A percentile compares a stretch with the other conserved stretches of the same genome.
Conservation (phyloP, 37 sponge, comb jelly and placozoan genomes). For the Halichondria panicea region DNA sequence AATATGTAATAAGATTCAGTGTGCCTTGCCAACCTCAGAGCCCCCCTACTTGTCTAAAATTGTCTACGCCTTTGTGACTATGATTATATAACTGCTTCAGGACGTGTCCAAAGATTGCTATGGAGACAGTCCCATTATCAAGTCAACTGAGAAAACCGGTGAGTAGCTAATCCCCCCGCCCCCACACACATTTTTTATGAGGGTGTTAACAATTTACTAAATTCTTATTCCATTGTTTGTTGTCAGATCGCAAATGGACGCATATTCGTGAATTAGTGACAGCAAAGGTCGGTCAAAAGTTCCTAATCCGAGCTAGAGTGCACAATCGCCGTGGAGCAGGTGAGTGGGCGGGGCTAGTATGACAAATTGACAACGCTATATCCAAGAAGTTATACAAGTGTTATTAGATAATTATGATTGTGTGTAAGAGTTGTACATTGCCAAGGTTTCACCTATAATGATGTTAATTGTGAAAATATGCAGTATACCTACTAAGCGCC, state of each 20-base stretch:
- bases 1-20: not conserved
- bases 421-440: not conserved
- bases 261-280: conserved; percentile 58
- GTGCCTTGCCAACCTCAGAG: too few species aligned
- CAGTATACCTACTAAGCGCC: too few species aligned
- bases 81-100: conserved; percentile 15
- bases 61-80: too few species aligned
- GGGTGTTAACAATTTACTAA: not conserved
- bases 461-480: too few species aligned
- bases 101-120: conserved; percentile 76
- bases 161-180: not conserved
- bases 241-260: conserved; percentile 79
- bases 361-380: not conserved
- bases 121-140: conserved; percentile 65
- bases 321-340: conserved; percentile 85
- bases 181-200: not conserved
- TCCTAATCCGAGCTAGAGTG: conserved; percentile 85
- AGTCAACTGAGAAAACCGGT: conserved; percentile 79
- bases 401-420: not conserved
- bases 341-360: conserved; percentile 18
- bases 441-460: too few species aligned
- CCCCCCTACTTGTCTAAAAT: not conserved
- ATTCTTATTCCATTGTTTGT: not conserved
- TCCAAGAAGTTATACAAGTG: not conserved
- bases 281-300: conserved; percentile 59